phyloP scores from a whole-genome alignment of 2,113 vertebrate species.

The Octodon degus region DNA sequence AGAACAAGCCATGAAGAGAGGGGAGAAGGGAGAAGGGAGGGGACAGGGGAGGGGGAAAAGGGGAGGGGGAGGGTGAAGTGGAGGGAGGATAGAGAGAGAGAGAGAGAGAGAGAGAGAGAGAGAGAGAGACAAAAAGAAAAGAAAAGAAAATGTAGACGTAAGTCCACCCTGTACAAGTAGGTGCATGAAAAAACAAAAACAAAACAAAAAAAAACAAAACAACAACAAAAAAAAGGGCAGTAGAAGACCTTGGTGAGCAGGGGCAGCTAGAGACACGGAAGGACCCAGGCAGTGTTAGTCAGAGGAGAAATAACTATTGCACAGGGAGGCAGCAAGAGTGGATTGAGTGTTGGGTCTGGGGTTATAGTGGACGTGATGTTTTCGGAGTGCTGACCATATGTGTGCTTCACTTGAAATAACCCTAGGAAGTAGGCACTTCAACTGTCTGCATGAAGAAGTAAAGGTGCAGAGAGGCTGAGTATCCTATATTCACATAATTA shows the following conservation, averaged over 20 bases:
- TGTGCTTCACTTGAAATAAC: neutral
- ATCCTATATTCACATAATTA: neutral
- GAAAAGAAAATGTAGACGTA: neutral
- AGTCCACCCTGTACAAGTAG: no score
- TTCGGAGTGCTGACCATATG: no score
- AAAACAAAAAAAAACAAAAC: neutral
- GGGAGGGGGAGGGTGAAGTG: neutral
- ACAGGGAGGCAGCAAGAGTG: neutral
- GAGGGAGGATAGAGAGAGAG: neutral
- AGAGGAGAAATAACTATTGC: accelerated
- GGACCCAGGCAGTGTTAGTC: neutral
- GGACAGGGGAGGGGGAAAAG: accelerated
- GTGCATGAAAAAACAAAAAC: neutral
- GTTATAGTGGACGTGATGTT: neutral
- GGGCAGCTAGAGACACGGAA: neutral
- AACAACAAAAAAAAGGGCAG: neutral
- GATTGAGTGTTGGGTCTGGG: neutral
- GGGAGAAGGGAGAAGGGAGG: neutral
- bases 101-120: no score
- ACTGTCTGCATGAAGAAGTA: neutral
- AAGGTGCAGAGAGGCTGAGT: neutral
- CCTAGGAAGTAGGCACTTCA: neutral
- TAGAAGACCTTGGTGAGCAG: neutral
- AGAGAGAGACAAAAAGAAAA: neutral
- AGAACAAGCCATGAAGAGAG: neutral